These are phyloP conservation scores for Lipophrys pholis DNA, from an alignment of 2,113 vertebrate species.

Conservation along the genomic window DNA sequence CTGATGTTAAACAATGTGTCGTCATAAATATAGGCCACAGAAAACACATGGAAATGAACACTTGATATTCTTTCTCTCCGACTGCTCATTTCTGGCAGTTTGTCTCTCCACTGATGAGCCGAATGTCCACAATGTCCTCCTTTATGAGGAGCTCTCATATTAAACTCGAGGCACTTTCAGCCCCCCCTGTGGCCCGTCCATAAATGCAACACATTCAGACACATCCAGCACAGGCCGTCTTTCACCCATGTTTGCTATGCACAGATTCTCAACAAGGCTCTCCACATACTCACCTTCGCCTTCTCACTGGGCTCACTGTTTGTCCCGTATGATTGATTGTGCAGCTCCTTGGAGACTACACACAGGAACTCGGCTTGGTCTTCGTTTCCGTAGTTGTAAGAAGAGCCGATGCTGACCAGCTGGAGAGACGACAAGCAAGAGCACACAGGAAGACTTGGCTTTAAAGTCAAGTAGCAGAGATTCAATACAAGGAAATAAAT, in stretches of 20 bases:
- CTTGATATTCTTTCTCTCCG: not conserved
- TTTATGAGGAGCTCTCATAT: slow-evolving; percentile 61
- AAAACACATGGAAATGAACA: no score
- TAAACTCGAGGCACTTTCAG: slow-evolving; percentile 54
- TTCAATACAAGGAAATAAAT: no score
- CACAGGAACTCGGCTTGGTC: slow-evolving; percentile 99
- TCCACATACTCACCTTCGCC: slow-evolving; percentile 89
- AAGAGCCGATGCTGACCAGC: slow-evolving; percentile 98
- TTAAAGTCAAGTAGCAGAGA: slow-evolving; percentile 7
- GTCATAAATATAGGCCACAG: no score
- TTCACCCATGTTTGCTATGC: slow-evolving; percentile 56
- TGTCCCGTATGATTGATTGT: slow-evolving; percentile 93
- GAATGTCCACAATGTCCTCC: slow-evolving; percentile 44
- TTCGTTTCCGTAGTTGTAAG: slow-evolving; percentile 99
- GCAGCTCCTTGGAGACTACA: slow-evolving; percentile 98
- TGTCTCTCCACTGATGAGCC: slow-evolving; percentile 1
- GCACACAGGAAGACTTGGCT: slow-evolving; percentile 17
- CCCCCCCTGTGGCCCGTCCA: slow-evolving; percentile 25
- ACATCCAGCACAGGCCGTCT: slow-evolving; percentile 54
- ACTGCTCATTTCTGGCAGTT: not conserved
- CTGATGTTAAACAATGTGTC: no score
- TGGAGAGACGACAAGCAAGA: slow-evolving; percentile 66
- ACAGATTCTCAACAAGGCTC: slow-evolving; percentile 30
- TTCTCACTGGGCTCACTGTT: slow-evolving; percentile 97
- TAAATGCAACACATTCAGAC: slow-evolving; percentile 57